Evolutionary conservation across 2,113 vertebrate genomes (phyloP).

Genomic region (Podarcis muralis): DNA sequence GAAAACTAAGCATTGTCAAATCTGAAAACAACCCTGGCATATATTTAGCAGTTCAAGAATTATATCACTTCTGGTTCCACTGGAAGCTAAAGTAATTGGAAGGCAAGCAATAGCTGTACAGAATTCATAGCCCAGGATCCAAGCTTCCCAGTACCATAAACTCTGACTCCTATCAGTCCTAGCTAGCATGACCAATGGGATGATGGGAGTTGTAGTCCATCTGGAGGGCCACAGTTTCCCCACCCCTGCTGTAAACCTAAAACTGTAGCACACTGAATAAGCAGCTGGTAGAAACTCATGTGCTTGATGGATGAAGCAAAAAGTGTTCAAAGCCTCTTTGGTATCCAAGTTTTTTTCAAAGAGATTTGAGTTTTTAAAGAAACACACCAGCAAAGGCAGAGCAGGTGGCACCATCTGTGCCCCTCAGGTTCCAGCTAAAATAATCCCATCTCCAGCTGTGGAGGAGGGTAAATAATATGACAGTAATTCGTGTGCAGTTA

Average conservation of each 20-base stretch:
- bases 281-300: background rate
- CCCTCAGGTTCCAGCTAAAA: slow-evolving; percentile 35
- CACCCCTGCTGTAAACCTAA: background rate
- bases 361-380: background rate
- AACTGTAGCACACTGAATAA: background rate
- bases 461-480: background rate
- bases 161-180: background rate
- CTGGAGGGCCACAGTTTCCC: background rate
- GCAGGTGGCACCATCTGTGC: slow-evolving; percentile 55
- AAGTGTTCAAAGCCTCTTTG: slow-evolving; percentile 1
- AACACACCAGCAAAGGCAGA: background rate
- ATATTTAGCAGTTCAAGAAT: background rate
- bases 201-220: background rate
- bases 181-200: background rate
- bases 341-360: background rate
- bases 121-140: background rate
- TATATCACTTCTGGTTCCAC: background rate
- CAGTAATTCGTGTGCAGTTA: slow-evolving; percentile 23
- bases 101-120: too few relatives aligned
- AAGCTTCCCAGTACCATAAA: background rate
- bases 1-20: background rate
- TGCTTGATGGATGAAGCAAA: background rate
- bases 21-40: background rate
- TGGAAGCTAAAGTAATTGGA: too few relatives aligned
- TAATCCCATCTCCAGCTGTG: slow-evolving; percentile 46